phyloP scores from a whole-genome alignment of 2,888 invertebrate genomes.

The Ectemnius lituratus region DNA sequence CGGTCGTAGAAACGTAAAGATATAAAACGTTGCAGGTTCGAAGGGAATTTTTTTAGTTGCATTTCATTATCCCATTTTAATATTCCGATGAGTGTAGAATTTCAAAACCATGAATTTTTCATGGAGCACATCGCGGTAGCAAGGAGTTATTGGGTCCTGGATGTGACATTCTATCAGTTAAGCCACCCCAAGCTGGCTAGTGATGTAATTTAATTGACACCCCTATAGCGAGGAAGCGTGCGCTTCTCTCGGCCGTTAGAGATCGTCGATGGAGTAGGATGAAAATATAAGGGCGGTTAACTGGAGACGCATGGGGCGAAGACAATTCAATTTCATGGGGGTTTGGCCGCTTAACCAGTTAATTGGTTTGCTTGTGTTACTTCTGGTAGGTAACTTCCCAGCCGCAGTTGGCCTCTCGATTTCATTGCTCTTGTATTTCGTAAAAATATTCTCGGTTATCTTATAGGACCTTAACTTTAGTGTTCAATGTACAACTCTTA shows the following conservation, averaged over 20 bases:
- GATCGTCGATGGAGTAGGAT: slow-evolving; percentile 61
- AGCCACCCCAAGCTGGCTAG: slow-evolving; percentile 64
- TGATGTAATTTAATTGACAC: slow-evolving; percentile 77
- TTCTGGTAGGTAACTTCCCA: slow-evolving; percentile 54
- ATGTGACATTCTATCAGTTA: slow-evolving; percentile 64
- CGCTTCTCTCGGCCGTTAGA: slow-evolving; percentile 67
- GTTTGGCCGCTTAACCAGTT: slow-evolving; percentile 76
- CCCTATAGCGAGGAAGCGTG: slow-evolving; percentile 67
- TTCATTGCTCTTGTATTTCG: background rate
- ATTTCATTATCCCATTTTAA: background rate
- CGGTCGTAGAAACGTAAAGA: too few relatives aligned
- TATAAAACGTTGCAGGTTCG: too few relatives aligned
- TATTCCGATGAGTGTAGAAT: too few relatives aligned
- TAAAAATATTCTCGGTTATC: too few relatives aligned
- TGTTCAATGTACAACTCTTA: background rate
- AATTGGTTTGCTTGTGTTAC: slow-evolving; percentile 75
- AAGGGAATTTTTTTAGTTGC: background rate
- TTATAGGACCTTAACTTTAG: too few relatives aligned
- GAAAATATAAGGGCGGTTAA: slow-evolving; percentile 75
- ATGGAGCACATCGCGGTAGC: background rate
- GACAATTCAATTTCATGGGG: slow-evolving; percentile 78
- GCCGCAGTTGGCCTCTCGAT: slow-evolving; percentile 11
- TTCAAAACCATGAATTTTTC: too few relatives aligned
- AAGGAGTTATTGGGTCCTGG: slow-evolving; percentile 30
- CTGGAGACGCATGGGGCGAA: slow-evolving; percentile 73